Percentiles rank a stretch among this genome's conserved stretches.
These are phyloP conservation scores for Illadopsis cleaveri DNA, from an alignment of 2,113 vertebrate species.

Conservation along the genomic window DNA sequence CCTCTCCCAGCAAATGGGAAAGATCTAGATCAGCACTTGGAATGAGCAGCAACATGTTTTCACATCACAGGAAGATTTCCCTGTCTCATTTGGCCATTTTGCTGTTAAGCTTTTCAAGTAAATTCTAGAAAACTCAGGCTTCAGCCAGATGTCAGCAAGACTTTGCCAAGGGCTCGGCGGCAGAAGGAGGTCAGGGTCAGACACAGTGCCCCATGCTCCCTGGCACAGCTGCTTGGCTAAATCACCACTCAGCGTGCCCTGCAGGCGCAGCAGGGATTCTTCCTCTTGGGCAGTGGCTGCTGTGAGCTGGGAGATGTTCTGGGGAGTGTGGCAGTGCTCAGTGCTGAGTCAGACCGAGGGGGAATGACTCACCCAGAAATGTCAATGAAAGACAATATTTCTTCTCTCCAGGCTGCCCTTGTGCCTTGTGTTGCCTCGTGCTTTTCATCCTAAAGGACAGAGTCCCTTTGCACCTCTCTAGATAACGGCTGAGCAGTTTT, in stretches of 20 bases:
- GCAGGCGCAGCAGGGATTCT: accelerated
- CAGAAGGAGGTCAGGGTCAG: background rate
- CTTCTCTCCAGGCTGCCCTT: background rate
- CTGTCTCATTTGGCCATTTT: background rate
- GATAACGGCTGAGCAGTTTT: background rate
- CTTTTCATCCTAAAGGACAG: background rate
- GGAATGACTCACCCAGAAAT: constrained; percentile 12
- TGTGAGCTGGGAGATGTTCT: background rate
- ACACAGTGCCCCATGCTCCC: accelerated
- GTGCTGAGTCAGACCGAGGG: background rate
- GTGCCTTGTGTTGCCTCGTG: background rate
- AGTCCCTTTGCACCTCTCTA: background rate
- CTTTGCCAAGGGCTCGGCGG: accelerated
- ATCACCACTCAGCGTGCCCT: background rate
- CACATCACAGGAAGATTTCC: background rate
- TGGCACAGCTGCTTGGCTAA: background rate
- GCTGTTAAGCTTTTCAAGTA: background rate
- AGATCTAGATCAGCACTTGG: background rate
- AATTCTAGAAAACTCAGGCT: background rate
- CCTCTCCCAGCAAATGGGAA: background rate
- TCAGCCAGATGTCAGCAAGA: background rate
- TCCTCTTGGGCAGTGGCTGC: background rate
- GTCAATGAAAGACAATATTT: background rate
- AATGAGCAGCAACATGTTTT: accelerated
- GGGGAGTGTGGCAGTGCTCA: accelerated